These are phyloP conservation scores for Axea sp. DNA, from an alignment of 2,888 invertebrate species.

Conservation along the genomic window DNA sequence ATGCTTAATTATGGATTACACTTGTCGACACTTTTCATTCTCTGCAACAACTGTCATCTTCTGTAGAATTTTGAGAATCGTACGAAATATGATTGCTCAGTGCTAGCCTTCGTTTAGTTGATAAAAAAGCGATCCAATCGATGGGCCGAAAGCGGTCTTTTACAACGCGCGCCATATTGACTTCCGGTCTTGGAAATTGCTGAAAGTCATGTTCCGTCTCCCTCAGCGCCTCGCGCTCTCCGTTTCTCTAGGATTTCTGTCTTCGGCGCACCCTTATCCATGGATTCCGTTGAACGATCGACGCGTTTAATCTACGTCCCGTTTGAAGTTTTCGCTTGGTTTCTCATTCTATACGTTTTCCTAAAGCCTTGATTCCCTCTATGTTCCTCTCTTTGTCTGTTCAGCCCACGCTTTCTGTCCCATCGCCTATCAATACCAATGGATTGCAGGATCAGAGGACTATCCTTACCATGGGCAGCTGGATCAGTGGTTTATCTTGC, in stretches of 20 bases:
- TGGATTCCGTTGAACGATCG: constrained; percentile 61
- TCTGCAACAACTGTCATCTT: not conserved
- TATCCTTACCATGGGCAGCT: too few species aligned
- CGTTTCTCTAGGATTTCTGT: constrained; percentile 42
- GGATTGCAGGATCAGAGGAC: too few species aligned
- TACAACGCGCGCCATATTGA: constrained; percentile 64
- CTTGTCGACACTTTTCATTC: not conserved
- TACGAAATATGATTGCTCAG: constrained; percentile 39
- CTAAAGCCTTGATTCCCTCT: constrained; percentile 13
- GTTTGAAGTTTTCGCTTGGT: constrained; percentile 68
- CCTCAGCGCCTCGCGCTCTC: constrained; percentile 16
- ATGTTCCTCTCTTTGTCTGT: constrained; percentile 8
- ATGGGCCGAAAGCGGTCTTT: constrained; percentile 50
- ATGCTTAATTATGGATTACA: too few species aligned
- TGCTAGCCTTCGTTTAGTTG: constrained; percentile 1
- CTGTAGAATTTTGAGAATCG: not conserved
- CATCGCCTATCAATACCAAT: constrained; percentile 45
- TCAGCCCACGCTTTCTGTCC: constrained; percentile 23
- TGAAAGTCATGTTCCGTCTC: constrained; percentile 64
- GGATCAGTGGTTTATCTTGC: constrained; percentile 60
- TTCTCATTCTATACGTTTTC: constrained; percentile 53
- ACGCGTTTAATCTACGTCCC: constrained; percentile 68
- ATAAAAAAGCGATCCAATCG: constrained; percentile 56
- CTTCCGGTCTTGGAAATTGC: constrained; percentile 68
- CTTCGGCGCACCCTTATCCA: constrained; percentile 61